phyloP scores from a whole-genome alignment of 2,113 vertebrate species.

The Nycticorax nycticorax region DNA sequence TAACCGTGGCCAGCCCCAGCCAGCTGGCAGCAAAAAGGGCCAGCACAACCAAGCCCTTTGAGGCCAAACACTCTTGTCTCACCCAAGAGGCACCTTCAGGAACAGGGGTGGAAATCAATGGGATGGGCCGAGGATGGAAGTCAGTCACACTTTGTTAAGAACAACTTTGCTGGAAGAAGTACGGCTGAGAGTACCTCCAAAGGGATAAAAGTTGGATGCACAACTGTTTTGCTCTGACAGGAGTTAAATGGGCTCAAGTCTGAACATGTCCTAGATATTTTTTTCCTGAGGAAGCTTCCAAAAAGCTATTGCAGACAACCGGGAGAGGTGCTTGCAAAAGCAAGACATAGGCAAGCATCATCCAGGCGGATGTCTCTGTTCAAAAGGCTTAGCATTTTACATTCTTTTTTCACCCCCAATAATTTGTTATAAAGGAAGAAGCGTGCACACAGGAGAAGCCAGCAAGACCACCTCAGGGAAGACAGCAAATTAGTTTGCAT shows the following conservation, averaged over 20 bases:
- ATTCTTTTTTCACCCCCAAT: neutral
- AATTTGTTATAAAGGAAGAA: neutral
- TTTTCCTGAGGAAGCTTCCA: slow-evolving; percentile 15
- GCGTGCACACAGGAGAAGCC: neutral
- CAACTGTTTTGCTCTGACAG: neutral
- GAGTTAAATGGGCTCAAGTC: slow-evolving; percentile 17
- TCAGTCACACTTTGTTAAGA: neutral
- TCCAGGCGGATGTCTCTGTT: neutral
- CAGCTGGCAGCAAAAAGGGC: neutral
- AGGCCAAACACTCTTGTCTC: neutral
- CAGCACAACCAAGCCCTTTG: neutral
- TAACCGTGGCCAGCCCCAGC: neutral
- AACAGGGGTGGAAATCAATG: neutral
- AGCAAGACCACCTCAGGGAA: neutral
- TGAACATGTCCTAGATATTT: neutral
- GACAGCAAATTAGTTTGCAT: neutral
- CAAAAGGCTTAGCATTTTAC: neutral
- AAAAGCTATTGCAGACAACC: neutral
- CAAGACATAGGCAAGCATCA: neutral
- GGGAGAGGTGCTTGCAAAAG: neutral
- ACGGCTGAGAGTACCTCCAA: neutral
- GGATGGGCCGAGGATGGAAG: neutral
- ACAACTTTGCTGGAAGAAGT: neutral
- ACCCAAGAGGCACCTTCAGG: neutral
- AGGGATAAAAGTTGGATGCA: neutral